Evolutionary conservation across 2,888 invertebrate species (phyloP).

Genomic region (Rotaria macrura): DNA sequence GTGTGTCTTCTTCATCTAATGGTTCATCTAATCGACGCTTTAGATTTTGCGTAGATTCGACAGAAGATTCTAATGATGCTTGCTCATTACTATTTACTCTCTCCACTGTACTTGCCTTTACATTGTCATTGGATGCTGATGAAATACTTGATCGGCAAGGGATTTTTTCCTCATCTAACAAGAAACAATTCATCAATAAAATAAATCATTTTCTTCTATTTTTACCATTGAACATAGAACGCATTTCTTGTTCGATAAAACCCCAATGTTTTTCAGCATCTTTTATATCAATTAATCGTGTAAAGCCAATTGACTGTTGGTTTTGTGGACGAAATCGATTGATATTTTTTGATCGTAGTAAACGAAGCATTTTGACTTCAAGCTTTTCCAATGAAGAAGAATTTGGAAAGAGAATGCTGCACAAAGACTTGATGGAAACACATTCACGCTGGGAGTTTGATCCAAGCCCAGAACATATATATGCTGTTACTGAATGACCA

Average conservation of each 20-base stretch:
- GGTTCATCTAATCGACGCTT: not conserved
- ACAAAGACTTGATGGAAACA: not conserved
- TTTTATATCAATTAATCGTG: not conserved
- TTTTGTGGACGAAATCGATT: slow-evolving; percentile 19
- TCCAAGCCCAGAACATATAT: not conserved
- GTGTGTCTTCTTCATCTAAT: not conserved
- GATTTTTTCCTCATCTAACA: not conserved
- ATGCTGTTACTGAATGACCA: not conserved
- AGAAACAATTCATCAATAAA: not conserved
- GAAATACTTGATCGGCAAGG: not conserved
- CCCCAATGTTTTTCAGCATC: not conserved
- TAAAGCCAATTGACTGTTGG: not conserved
- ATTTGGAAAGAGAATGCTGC: not conserved
- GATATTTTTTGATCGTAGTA: not conserved
- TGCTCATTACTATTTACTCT: not conserved
- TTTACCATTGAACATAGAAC: not conserved
- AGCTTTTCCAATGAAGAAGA: not conserved
- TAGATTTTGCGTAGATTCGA: not conserved
- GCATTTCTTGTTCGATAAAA: slow-evolving; percentile 5
- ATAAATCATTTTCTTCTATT: not conserved
- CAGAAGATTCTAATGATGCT: not conserved
- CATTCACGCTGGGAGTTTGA: not conserved
- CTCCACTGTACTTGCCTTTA: not conserved
- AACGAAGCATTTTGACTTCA: not conserved
- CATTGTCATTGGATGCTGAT: not conserved